These are phyloP conservation scores for Graptemys geographica DNA, from an alignment of 2,797 vertebrate genomes.

Conservation along the genomic window DNA sequence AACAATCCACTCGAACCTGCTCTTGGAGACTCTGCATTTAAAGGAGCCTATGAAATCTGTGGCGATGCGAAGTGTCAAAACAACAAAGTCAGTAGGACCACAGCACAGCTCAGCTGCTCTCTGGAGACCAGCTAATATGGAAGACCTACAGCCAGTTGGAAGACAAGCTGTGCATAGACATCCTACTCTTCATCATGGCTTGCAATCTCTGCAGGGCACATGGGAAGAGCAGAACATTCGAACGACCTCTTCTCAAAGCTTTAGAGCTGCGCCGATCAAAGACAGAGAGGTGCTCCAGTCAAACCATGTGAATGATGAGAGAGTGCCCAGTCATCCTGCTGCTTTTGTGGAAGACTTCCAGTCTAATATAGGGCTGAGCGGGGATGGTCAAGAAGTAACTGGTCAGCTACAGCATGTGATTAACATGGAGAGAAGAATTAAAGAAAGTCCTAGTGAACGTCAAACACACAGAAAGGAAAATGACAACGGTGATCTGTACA, in stretches of 20 bases:
- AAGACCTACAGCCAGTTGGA: neutral
- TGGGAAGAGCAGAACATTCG: neutral
- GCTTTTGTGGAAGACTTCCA: neutral
- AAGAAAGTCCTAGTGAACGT: neutral
- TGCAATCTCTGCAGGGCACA: neutral
- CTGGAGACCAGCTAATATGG: neutral
- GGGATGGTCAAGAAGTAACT: neutral
- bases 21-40: neutral
- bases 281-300: neutral
- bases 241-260: neutral
- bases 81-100: neutral
- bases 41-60: neutral
- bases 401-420: neutral
- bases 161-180: neutral
- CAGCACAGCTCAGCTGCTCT: neutral
- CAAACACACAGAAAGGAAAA: neutral
- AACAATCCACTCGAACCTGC: neutral
- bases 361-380: neutral
- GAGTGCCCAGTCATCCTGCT: accelerated
- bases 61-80: neutral
- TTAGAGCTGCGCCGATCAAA: neutral
- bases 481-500: accelerated
- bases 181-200: neutral
- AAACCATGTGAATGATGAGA: neutral
- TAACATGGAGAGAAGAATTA: neutral